Base-by-base conservation (phyloP, 2,888 invertebrate genomes). In the Diogma glabrata region DNA sequence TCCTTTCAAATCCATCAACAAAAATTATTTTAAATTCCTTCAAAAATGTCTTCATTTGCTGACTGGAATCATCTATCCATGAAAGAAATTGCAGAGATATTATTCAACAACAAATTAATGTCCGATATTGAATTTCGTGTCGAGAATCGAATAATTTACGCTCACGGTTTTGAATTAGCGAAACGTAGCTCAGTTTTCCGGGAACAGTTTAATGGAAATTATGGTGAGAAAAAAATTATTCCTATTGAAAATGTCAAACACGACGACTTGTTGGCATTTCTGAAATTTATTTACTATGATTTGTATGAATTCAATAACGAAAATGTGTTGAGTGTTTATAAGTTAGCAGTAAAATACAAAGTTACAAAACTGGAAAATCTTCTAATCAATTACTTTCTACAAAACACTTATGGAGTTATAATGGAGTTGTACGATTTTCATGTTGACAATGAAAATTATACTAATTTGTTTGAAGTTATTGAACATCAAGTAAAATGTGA, bases 291-390 rank as follows among this genome's bases (percentile, higher is more conserved):
- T 8, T 43, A 43, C 14, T 22, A 20, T 2, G 43, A 43, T 7
- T 20, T 22, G 4, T 43, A 23, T 8, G n/a, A 43, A 14, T 22
- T 43, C 2, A 43, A 43, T 43, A 43, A 22, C 43, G 43, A 43
- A 14, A 43, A 43, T 43, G 14, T n/a, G 6, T 6, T 43, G 12
- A 23, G 23, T 6, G n/a, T 43, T 7, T 43, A 22, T 9, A 43
- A 12, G 14, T 12, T 43, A 12, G 43, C 43, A 22, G 14, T 14
- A 5, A 4, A 22, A 43, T 43, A 22, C 9, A 43, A 43, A 22
- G 22, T 43, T 14, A 14, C 23, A 23, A 43, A 43, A 43, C 23
- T 43, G n/a, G 43, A 43, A 43, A 43, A 43, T 43, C 43, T 22
- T 22, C n/a, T 43, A 14, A 20, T 43, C 8, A 23, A 43, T n/a